These are phyloP conservation scores for Sorex fumeus DNA, from an alignment of 2,113 vertebrate species.

Conservation along the genomic window DNA sequence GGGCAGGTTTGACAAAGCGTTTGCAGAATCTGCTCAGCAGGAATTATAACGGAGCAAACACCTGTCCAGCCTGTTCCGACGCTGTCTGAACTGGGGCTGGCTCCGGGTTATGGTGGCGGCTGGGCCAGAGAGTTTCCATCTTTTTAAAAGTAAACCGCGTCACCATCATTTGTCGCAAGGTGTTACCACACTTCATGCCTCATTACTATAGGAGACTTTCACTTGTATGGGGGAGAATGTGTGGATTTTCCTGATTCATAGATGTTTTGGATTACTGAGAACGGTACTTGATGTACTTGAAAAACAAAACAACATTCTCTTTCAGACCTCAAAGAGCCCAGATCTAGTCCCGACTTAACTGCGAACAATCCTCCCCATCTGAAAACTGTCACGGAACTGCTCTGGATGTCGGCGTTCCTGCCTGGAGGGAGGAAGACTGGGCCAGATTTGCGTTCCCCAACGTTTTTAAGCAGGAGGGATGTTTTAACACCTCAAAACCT, in stretches of 20 bases:
- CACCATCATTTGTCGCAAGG: neutral
- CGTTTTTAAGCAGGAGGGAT: neutral
- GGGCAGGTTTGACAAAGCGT: conserved; percentile 13
- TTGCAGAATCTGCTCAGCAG: neutral
- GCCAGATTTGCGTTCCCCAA: neutral
- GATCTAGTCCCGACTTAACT: neutral
- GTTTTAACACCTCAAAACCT: conserved; percentile 25
- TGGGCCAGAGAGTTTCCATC: neutral
- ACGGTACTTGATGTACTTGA: neutral
- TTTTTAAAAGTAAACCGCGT: conserved; percentile 3
- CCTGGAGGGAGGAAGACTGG: neutral
- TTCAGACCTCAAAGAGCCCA: conserved; percentile 15
- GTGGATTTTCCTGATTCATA: conserved; percentile 49
- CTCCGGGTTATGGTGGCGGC: neutral
- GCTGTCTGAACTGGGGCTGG: conserved; percentile 19
- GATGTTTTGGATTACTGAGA: conserved; percentile 33
- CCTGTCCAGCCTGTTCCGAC: conserved; percentile 46
- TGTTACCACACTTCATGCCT: neutral
- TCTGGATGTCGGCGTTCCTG: neutral
- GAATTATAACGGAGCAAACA: conserved; percentile 45
- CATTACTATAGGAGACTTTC: conserved; percentile 22
- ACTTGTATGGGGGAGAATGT: conserved; percentile 10
- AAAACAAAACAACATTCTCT: neutral
- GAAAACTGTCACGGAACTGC: neutral
- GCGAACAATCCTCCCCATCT: neutral